These are phyloP conservation scores for Tupiocoris notatus DNA, from an alignment of 2,888 invertebrate species.

Conservation along the genomic window DNA sequence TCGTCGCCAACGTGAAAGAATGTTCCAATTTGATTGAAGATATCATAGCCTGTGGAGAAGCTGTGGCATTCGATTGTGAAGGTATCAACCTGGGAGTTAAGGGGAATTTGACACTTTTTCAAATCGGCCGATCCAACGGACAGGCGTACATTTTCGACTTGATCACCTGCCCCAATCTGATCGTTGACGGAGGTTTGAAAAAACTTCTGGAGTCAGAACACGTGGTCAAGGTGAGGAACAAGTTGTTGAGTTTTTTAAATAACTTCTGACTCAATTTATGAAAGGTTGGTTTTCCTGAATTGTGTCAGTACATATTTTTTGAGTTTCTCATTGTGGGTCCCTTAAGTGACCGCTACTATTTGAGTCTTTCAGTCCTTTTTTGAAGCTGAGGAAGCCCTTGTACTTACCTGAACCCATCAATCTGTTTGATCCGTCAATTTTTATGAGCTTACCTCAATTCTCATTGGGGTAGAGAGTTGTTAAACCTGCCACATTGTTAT, in stretches of 20 bases:
- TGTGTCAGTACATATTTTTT: too few relatives aligned
- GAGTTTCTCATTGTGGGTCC: too few relatives aligned
- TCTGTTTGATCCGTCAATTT: too few relatives aligned
- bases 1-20: constrained; percentile 76
- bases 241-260: too few relatives aligned
- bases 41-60: constrained; percentile 50
- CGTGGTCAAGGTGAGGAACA: constrained; percentile 78
- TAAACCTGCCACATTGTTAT: background rate
- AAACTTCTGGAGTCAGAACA: constrained; percentile 75
- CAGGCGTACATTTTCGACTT: constrained; percentile 86
- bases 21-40: constrained; percentile 65
- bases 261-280: too few relatives aligned
- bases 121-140: constrained; percentile 78
- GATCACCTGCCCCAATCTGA: constrained; percentile 76
- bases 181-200: constrained; percentile 74
- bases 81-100: constrained; percentile 88
- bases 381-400: too few relatives aligned
- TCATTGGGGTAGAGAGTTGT: background rate
- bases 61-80: constrained; percentile 85
- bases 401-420: too few relatives aligned
- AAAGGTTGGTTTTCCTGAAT: too few relatives aligned
- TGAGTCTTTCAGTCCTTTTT: too few relatives aligned
- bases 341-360: too few relatives aligned
- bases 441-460: too few relatives aligned
- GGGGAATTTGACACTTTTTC: constrained; percentile 82